These are phyloP conservation scores for Formica exsecta DNA, from an alignment of 1,140 invertebrate species.

Conservation along the genomic window DNA sequence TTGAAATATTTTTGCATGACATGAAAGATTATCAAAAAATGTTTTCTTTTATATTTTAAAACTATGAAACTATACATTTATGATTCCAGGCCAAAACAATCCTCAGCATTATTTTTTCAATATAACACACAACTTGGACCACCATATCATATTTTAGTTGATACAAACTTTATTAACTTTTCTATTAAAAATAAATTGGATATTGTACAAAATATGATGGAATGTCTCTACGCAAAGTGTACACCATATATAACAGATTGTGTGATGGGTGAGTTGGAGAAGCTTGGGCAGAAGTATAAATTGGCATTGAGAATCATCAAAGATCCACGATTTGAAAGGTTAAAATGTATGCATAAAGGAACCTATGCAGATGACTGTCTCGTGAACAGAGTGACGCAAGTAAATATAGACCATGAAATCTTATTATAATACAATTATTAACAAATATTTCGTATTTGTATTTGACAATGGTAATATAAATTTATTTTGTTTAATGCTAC, in stretches of 20 bases:
- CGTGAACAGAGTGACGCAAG: conserved; percentile 97
- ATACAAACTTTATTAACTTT: conserved; percentile 99
- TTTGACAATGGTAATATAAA: not conserved
- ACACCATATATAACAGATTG: conserved; percentile 99
- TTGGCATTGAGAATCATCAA: conserved; percentile 98
- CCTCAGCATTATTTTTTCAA: conserved; percentile 98
- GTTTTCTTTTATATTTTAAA: conserved; percentile 19
- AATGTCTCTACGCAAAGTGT: conserved; percentile 99
- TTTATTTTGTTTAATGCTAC: conserved; percentile 36
- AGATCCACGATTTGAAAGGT: conserved; percentile 96
- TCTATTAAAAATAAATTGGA: conserved; percentile 99
- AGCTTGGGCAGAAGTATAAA: conserved; percentile 97
- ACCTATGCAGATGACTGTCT: conserved; percentile 99
- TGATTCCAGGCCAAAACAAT: conserved; percentile 91
- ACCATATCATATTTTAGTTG: conserved; percentile 98
- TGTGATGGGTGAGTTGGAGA: conserved; percentile 99
- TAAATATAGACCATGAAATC: conserved; percentile 78
- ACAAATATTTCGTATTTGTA: not conserved
- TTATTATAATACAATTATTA: not conserved
- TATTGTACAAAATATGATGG: conserved; percentile 99
- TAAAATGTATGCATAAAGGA: conserved; percentile 98
- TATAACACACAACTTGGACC: conserved; percentile 99
- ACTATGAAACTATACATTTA: conserved; percentile 27
- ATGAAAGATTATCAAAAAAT: not conserved
- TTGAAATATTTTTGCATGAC: conserved; percentile 4